Evolutionary conservation across 2,797 vertebrate genomes (phyloP).

Genomic region (Acanthiza pusilla): DNA sequence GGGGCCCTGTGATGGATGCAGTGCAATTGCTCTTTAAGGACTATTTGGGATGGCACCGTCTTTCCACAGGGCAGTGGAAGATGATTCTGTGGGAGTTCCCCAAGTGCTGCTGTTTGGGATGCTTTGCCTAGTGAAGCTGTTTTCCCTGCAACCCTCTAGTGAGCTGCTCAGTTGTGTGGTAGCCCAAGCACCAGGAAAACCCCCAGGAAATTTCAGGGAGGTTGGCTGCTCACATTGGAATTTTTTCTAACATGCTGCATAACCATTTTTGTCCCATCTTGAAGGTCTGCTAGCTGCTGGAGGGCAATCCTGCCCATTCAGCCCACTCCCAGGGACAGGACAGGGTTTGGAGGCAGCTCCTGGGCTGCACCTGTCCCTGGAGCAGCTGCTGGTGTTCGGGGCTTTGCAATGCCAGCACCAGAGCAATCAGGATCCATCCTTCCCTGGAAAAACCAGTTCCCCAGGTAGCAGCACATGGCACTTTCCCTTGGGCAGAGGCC

Average conservation of each 20-base stretch:
- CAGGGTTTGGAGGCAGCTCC: not conserved
- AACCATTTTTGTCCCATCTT: not conserved
- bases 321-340: no score
- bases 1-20: not conserved
- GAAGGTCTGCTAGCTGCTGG: not conserved
- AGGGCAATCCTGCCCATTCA: not conserved
- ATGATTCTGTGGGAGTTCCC: rapidly evolving
- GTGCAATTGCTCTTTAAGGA: not conserved
- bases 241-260: not conserved
- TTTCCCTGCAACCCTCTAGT: not conserved
- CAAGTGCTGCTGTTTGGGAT: not conserved
- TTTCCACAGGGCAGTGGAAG: not conserved
- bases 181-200: not conserved
- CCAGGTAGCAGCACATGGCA: not conserved
- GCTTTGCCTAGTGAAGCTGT: not conserved
- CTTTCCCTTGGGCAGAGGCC: constrained; percentile 2
- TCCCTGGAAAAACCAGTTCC: not conserved
- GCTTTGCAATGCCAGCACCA: not conserved
- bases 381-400: not conserved
- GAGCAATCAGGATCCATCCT: not conserved
- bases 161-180: not conserved
- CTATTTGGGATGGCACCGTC: rapidly evolving
- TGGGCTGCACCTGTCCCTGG: not conserved
- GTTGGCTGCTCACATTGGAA: not conserved
- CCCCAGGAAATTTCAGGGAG: not conserved